Evolutionary conservation across 2,113 vertebrate species (phyloP).

Genomic region (Cygnus buccinator): DNA sequence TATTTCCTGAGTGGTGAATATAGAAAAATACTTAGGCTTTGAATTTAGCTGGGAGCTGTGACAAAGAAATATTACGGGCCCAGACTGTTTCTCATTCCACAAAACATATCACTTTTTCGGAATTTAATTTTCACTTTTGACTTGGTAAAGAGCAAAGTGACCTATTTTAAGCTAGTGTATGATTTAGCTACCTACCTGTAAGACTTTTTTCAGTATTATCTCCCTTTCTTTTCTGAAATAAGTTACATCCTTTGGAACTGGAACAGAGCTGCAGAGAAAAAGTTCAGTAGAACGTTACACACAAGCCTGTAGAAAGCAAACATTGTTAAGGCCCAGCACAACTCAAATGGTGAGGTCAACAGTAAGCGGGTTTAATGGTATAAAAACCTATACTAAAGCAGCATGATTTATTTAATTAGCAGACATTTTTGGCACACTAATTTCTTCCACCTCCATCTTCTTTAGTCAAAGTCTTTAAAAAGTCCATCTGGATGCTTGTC

Average conservation of each 20-base stretch:
- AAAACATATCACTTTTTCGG: neutral
- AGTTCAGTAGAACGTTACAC: neutral
- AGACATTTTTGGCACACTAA: neutral
- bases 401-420: neutral
- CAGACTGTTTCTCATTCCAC: neutral
- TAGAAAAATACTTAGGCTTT: neutral
- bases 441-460: neutral
- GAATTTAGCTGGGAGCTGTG: neutral
- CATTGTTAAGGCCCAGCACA: neutral
- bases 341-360: neutral
- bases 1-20: neutral
- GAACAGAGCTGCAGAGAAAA: conserved; percentile 71
- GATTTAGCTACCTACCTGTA: conserved; percentile 74
- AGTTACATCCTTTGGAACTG: conserved; percentile 76
- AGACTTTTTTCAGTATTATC: conserved; percentile 71
- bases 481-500: neutral
- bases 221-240: conserved; percentile 81
- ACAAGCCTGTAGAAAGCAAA: neutral
- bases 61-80: neutral
- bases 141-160: neutral
- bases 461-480: neutral
- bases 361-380: neutral
- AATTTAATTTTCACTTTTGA: neutral
- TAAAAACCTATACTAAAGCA: neutral
- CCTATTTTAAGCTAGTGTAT: neutral